Evolutionary conservation across 1,140 invertebrate genomes (phyloP).

Genomic region (Centruroides vittatus): DNA sequence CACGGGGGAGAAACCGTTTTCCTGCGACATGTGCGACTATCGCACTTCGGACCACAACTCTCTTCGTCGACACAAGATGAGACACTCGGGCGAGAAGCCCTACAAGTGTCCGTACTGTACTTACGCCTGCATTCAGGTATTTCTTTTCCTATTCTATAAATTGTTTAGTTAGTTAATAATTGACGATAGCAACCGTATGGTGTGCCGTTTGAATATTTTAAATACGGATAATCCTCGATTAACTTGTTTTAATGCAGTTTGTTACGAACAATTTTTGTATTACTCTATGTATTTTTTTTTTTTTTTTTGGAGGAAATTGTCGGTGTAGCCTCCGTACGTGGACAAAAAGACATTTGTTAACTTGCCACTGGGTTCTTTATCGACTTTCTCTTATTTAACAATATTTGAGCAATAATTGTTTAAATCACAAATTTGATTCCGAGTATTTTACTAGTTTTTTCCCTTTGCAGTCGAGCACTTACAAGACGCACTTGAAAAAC

Average conservation of each 20-base stretch:
- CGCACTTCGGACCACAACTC: slow-evolving; percentile 24
- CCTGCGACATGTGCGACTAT: slow-evolving; percentile 37
- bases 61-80: slow-evolving; percentile 25
- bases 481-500: slow-evolving; percentile 42
- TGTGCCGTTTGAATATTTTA: not conserved
- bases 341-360: not conserved
- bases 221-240: not conserved
- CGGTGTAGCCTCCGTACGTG: too few relatives aligned
- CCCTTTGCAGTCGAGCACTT: slow-evolving; percentile 37
- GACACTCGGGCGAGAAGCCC: slow-evolving; percentile 32
- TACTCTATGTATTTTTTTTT: too few relatives aligned
- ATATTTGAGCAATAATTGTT: too few relatives aligned
- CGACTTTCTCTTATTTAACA: too few relatives aligned
- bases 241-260: not conserved
- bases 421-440: too few relatives aligned
- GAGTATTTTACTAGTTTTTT: not conserved
- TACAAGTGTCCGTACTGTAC: slow-evolving; percentile 28
- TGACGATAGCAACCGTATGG: not conserved
- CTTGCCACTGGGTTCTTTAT: too few relatives aligned
- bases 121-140: slow-evolving; percentile 44
- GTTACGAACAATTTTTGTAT: not conserved
- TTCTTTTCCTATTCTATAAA: not conserved
- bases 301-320: too few relatives aligned
- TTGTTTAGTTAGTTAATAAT: not conserved
- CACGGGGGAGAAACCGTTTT: slow-evolving; percentile 43